Evolutionary conservation across 2,888 invertebrate species (phyloP).

Genomic region (Drosophila falleni): DNA sequence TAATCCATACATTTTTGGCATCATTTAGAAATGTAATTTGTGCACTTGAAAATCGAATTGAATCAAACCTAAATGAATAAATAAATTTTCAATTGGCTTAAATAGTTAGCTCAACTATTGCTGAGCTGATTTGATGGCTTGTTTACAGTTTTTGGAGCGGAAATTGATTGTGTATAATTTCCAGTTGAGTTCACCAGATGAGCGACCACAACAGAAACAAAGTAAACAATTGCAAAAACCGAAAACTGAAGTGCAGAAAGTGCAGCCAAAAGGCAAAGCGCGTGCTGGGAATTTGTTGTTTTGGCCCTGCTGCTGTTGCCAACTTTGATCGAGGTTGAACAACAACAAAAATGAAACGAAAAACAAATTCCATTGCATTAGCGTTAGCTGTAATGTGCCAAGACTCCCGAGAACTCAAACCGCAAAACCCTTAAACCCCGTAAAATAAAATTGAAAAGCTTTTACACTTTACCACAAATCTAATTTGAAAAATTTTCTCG

Average conservation of each 20-base stretch:
- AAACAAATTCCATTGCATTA: slow-evolving; percentile 48
- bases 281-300: slow-evolving; percentile 64
- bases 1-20: neutral
- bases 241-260: slow-evolving; percentile 40
- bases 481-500: slow-evolving; percentile 55
- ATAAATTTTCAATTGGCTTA: slow-evolving; percentile 52
- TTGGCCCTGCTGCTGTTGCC: slow-evolving; percentile 29
- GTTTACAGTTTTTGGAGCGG: slow-evolving; percentile 74
- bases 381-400: slow-evolving; percentile 29
- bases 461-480: slow-evolving; percentile 66
- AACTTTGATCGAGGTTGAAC: slow-evolving; percentile 48
- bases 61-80: slow-evolving; percentile 28
- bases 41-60: slow-evolving; percentile 14
- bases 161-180: slow-evolving; percentile 83
- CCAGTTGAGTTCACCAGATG: slow-evolving; percentile 62
- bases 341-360: slow-evolving; percentile 9
- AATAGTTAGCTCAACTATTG: slow-evolving; percentile 39
- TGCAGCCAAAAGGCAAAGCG: slow-evolving; percentile 54
- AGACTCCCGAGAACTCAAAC: slow-evolving; percentile 9
- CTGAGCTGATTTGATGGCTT: slow-evolving; percentile 53
- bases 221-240: slow-evolving; percentile 45
- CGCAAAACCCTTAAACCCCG: neutral
- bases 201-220: slow-evolving; percentile 53
- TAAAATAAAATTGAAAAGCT: slow-evolving; percentile 63
- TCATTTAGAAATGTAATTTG: slow-evolving; percentile 9